Percentiles rank a stretch among this genome's conserved stretches.
These are phyloP conservation scores for Brachionus rotundiformis DNA, from an alignment of 1,140 invertebrate species.

Conservation along the genomic window DNA sequence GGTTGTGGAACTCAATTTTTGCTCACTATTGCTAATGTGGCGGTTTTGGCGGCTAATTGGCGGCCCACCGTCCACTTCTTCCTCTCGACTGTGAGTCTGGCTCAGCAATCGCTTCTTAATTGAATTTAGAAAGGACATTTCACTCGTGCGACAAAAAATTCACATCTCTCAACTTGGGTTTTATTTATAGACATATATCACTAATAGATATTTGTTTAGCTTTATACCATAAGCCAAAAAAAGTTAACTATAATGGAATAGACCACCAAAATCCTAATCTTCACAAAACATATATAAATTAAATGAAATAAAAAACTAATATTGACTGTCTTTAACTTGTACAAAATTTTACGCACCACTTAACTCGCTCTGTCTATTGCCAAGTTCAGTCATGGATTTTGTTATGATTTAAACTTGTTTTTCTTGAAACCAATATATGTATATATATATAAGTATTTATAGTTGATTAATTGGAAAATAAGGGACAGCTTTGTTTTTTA, in stretches of 20 bases:
- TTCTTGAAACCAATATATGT: slow-evolving; percentile 6
- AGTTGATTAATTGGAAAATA: slow-evolving; percentile 10
- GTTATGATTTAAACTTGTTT: neutral
- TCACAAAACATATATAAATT: neutral
- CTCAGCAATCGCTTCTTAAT: slow-evolving; percentile 23
- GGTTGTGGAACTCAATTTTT: neutral
- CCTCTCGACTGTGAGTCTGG: neutral
- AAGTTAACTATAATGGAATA: slow-evolving; percentile 22
- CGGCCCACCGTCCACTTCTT: neutral
- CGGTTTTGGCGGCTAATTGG: neutral
- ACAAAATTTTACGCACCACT: slow-evolving; percentile 9
- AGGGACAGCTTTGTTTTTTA: neutral
- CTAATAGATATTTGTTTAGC: slow-evolving; percentile 23
- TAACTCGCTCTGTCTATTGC: slow-evolving; percentile 12
- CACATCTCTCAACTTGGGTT: neutral
- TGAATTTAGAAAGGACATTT: slow-evolving; percentile 22
- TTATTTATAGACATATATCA: slow-evolving; percentile 35
- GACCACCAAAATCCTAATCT: neutral
- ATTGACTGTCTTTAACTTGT: slow-evolving; percentile 39
- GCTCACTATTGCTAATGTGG: neutral
- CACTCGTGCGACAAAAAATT: neutral
- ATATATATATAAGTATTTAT: neutral
- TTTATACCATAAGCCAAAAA: neutral
- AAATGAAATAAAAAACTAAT: slow-evolving; percentile 32
- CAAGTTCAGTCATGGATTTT: slow-evolving; percentile 29